Conservation (phyloP, 2,797 vertebrate genomes). For the Galagoides demidoff region DNA sequence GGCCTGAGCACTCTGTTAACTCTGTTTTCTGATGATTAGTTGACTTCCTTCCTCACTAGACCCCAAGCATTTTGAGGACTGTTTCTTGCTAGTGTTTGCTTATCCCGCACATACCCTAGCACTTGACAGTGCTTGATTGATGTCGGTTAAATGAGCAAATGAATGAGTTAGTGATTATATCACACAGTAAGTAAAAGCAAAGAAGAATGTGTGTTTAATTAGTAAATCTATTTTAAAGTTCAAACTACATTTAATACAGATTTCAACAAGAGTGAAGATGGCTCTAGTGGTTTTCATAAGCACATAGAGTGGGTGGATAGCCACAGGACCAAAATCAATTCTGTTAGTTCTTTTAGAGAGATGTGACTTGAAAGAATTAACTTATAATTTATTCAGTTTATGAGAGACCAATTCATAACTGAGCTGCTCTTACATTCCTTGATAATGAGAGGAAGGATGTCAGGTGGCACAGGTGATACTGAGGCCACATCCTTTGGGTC, state of each 20-base stretch:
- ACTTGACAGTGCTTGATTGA: background rate
- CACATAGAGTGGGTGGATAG: background rate
- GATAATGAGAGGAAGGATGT: background rate
- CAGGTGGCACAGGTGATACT: background rate
- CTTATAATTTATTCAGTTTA: constrained; percentile 1
- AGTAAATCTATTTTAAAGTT: background rate
- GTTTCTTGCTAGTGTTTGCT: constrained; percentile 27
- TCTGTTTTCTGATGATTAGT: background rate
- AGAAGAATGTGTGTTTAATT: constrained; percentile 26
- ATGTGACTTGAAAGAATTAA: background rate
- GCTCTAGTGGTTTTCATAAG: background rate
- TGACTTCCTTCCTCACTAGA: constrained; percentile 7
- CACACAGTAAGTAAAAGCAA: background rate
- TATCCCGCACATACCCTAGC: background rate
- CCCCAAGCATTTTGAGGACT: background rate
- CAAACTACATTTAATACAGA: background rate
- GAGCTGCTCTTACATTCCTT: background rate
- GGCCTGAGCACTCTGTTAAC: background rate
- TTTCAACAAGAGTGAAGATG: constrained; percentile 21
- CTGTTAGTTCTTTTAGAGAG: constrained; percentile 42
- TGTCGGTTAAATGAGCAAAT: background rate
- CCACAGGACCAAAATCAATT: background rate
- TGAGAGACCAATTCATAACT: background rate
- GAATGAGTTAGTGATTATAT: background rate
- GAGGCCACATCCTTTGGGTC: background rate